These are phyloP conservation scores for Talpa occidentalis DNA, from an alignment of 2,113 vertebrate genomes.

Conservation along the genomic window DNA sequence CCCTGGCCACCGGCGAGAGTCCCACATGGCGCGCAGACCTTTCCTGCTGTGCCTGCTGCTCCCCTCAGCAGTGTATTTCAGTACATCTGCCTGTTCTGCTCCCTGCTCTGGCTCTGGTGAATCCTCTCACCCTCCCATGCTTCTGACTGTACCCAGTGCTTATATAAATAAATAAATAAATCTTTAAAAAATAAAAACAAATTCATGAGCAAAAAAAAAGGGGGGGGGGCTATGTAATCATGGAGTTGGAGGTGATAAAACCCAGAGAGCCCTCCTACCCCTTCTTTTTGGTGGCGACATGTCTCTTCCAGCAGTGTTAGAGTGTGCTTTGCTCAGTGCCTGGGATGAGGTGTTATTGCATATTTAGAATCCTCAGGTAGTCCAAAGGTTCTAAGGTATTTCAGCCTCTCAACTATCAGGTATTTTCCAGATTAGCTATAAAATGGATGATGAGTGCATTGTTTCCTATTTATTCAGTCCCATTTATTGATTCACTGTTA, in stretches of 20 bases:
- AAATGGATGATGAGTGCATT: neutral
- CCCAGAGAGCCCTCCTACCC: neutral
- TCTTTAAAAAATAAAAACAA: no score
- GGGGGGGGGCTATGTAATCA: neutral
- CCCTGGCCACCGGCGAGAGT: no score
- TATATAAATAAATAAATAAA: no score
- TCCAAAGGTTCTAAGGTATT: neutral
- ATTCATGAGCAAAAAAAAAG: no score
- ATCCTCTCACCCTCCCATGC: no score
- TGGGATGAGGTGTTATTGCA: neutral
- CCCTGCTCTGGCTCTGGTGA: no score
- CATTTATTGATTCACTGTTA: neutral
- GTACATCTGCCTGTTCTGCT: no score
- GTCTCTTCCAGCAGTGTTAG: neutral
- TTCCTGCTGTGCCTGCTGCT: no score
- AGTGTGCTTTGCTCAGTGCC: neutral
- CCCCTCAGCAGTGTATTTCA: no score
- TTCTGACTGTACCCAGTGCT: no score
- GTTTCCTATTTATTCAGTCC: neutral
- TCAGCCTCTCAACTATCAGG: neutral
- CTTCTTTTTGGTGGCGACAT: neutral
- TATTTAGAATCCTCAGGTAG: neutral
- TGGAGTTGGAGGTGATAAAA: neutral
- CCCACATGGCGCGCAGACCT: no score
- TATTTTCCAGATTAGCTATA: conserved; percentile 14